Evolutionary conservation across 2,888 invertebrate species (phyloP).

Genomic region (Chelonus formosanus): DNA sequence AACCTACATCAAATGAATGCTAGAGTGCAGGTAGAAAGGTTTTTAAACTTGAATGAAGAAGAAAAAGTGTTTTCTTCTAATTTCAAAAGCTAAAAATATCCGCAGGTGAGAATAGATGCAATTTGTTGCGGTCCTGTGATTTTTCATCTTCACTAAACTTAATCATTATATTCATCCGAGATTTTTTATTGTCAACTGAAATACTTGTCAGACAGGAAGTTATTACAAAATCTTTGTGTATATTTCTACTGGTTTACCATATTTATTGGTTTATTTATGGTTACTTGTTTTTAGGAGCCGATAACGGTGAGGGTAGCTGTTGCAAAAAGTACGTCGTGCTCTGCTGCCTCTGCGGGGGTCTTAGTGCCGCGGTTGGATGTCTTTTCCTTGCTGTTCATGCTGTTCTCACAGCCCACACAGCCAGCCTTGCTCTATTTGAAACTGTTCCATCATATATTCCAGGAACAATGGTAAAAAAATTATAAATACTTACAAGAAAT

Average conservation of each 20-base stretch:
- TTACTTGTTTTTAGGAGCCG: conserved; percentile 37
- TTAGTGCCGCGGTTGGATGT: conserved; percentile 80
- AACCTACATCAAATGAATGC: conserved; percentile 1
- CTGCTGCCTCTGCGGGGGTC: conserved; percentile 82
- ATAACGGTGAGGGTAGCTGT: conserved; percentile 55
- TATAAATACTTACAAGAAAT: not conserved
- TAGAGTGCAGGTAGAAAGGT: conserved; percentile 17
- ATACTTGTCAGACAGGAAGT: not conserved
- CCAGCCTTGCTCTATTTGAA: conserved; percentile 74
- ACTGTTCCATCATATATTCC: conserved; percentile 95
- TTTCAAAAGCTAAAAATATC: conserved; percentile 2
- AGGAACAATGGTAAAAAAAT: conserved; percentile 80
- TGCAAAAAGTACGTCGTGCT: conserved; percentile 80
- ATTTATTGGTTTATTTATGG: conserved; percentile 12
- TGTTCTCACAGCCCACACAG: conserved; percentile 79
- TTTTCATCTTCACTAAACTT: conserved; percentile 5
- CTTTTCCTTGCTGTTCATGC: conserved; percentile 83
- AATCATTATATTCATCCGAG: not conserved
- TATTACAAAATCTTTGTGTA: not conserved
- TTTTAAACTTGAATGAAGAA: conserved; percentile 1
- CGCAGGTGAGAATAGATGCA: conserved; percentile 18
- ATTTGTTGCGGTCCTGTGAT: conserved; percentile 26
- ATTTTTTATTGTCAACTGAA: conserved; percentile 5
- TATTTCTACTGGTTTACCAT: conserved; percentile 13
- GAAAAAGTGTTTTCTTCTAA: conserved; percentile 15